A percentile compares a stretch with the other conserved stretches of the same genome.
Evolutionary conservation across 2,888 invertebrate species (phyloP).

Genomic region (Ephialtes manifestator): DNA sequence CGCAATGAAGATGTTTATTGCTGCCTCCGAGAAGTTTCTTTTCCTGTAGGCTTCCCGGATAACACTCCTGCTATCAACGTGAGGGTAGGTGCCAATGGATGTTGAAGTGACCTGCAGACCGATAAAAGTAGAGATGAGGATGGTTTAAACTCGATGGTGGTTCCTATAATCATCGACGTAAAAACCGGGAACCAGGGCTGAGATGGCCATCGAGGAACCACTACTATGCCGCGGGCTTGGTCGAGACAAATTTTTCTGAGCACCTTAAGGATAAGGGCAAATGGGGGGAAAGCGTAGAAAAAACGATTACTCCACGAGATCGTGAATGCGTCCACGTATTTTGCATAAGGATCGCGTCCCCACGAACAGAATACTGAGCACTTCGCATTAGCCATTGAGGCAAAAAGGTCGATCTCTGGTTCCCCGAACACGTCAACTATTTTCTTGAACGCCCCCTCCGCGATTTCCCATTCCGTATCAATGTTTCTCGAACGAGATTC

Average conservation of each 20-base stretch:
- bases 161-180: slow-evolving; percentile 26
- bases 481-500: slow-evolving; percentile 45
- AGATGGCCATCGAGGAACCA: slow-evolving; percentile 27
- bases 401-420: slow-evolving; percentile 32
- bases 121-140: slow-evolving; percentile 53
- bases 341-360: slow-evolving; percentile 10
- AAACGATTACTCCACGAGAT: neutral
- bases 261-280: slow-evolving; percentile 22
- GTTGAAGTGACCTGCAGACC: slow-evolving; percentile 28
- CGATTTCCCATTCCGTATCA: slow-evolving; percentile 38
- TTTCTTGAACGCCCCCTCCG: slow-evolving; percentile 13
- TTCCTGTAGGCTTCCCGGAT: too few relatives aligned
- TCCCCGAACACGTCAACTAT: neutral
- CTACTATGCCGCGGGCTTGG: neutral
- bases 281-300: slow-evolving; percentile 39
- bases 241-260: slow-evolving; percentile 10
- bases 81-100: slow-evolving; percentile 47
- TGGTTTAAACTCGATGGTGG: slow-evolving; percentile 40
- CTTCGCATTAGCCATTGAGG: slow-evolving; percentile 10
- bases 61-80: slow-evolving; percentile 53
- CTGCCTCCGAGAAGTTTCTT: slow-evolving; percentile 4
- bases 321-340: slow-evolving; percentile 15
- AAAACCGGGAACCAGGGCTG: too few relatives aligned
- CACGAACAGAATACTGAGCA: neutral
- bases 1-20: slow-evolving; percentile 27